Evolutionary conservation across 2,888 invertebrate genomes (phyloP).

Genomic region (Dasypolia templi): DNA sequence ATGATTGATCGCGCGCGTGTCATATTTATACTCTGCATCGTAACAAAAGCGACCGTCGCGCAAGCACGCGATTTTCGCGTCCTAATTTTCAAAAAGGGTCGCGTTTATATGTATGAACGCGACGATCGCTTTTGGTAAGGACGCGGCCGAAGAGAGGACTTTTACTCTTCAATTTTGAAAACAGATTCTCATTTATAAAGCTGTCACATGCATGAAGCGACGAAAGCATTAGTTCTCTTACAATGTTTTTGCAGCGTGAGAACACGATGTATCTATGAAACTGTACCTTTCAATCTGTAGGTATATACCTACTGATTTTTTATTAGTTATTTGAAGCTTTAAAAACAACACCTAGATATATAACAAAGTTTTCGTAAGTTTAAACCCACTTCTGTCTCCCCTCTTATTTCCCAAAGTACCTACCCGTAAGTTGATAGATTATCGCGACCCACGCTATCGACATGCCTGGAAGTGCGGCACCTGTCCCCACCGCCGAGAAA

Average conservation of each 20-base stretch:
- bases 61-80: background rate
- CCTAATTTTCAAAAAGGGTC: too few species aligned
- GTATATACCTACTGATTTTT: too few species aligned
- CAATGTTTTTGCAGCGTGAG: constrained; percentile 23
- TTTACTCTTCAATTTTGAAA: background rate
- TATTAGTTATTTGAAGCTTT: background rate
- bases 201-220: background rate
- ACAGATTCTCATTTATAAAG: background rate
- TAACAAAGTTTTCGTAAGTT: background rate
- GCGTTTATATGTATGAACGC: background rate
- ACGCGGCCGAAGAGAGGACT: too few species aligned
- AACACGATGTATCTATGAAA: constrained; percentile 5
- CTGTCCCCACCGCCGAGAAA: too few species aligned
- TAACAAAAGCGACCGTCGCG: background rate
- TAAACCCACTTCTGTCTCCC: background rate
- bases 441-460: background rate
- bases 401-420: background rate
- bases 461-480: too few species aligned
- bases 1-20: background rate
- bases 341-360: background rate
- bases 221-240: constrained; percentile 29
- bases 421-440: background rate
- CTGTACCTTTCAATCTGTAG: background rate
- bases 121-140: background rate
- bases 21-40: background rate